Conservation (phyloP, 2,888 invertebrate species). For the Shargacucullia verbasci region DNA sequence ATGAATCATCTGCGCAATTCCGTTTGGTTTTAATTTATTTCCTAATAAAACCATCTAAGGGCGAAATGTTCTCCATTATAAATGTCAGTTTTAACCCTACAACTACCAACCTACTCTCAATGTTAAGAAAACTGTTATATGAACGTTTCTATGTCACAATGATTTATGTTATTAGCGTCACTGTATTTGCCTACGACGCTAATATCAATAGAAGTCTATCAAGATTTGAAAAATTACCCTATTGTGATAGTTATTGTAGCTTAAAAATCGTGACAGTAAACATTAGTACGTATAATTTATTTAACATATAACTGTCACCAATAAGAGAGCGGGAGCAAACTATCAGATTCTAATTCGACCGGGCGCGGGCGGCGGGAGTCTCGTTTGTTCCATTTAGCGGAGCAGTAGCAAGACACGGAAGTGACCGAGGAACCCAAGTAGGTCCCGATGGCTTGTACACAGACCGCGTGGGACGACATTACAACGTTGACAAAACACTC, state of each 20-base stretch:
- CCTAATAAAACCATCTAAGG: conserved; percentile 46
- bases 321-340: conserved; percentile 44
- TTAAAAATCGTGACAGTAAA: conserved; percentile 7
- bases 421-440: conserved; percentile 62
- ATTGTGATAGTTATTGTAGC: background rate
- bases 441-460: conserved; percentile 72
- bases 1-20: conserved; percentile 43
- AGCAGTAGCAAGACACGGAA: conserved; percentile 69
- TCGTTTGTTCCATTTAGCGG: conserved; percentile 66
- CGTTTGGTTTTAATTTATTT: conserved; percentile 39
- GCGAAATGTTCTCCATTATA: conserved; percentile 41
- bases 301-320: conserved; percentile 45
- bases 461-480: conserved; percentile 77
- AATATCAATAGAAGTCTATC: too few species aligned
- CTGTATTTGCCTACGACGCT: too few species aligned
- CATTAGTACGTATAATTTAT: conserved; percentile 27
- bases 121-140: conserved; percentile 11
- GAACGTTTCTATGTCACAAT: conserved; percentile 23
- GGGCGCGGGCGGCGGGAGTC: conserved; percentile 41
- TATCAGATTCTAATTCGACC: conserved; percentile 60
- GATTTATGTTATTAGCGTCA: conserved; percentile 17
- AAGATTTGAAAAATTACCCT: background rate
- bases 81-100: conserved; percentile 47
- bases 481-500: conserved; percentile 73
- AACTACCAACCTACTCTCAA: conserved; percentile 22